phyloP scores from a whole-genome alignment of 2,113 vertebrate genomes.

The Redunca redunca region DNA sequence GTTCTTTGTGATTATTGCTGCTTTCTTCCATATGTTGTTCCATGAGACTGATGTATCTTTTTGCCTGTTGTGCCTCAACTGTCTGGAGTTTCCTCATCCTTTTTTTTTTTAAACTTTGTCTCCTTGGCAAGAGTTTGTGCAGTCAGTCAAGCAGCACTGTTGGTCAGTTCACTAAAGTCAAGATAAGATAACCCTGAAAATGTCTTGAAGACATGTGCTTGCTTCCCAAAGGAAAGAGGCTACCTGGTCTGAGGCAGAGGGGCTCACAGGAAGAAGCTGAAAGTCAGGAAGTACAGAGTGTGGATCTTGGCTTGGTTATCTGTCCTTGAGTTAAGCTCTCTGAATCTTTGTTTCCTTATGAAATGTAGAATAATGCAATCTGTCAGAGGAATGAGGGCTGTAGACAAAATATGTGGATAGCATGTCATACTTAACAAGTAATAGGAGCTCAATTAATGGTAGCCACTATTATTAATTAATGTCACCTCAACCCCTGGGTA shows the following conservation, averaged over 20 bases:
- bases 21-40: not conserved
- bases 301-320: not conserved
- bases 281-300: not conserved
- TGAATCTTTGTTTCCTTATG: not conserved
- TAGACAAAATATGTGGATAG: not conserved
- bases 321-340: not conserved
- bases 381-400: not conserved
- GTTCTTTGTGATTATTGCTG: not conserved
- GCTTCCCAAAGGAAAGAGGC: not conserved
- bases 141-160: not conserved
- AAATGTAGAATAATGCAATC: not conserved
- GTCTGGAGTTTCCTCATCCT: not conserved
- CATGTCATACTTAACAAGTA: not conserved
- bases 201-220: not conserved
- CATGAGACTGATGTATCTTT: not conserved
- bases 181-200: not conserved
- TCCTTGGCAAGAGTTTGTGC: not conserved
- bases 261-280: not conserved
- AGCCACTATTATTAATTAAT: not conserved
- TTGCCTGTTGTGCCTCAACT: not conserved
- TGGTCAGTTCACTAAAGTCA: not conserved
- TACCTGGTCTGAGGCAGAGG: not conserved
- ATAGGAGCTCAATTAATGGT: not conserved
- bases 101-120: not conserved
- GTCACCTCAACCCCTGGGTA: not conserved